Conservation (phyloP, 2,797 vertebrate species). For the Malurus leucopterus region DNA sequence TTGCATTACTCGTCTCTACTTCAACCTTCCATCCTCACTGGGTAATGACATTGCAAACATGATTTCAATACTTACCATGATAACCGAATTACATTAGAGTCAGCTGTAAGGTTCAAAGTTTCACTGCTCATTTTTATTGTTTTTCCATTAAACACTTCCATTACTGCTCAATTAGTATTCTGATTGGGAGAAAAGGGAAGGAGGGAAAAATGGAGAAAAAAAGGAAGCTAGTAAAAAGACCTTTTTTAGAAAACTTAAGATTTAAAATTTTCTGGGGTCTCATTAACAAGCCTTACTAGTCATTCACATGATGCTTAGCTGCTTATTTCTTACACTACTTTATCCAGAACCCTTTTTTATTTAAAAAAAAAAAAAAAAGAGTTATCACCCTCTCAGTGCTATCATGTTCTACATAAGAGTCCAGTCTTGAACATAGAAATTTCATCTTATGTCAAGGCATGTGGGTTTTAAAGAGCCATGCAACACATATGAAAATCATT, state of each 20-base stretch:
- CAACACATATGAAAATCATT: neutral
- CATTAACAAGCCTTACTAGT: neutral
- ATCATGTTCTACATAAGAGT: neutral
- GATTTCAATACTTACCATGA: neutral
- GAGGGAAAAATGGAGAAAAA: rapidly evolving
- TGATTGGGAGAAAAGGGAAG: neutral
- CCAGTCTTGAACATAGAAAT: neutral
- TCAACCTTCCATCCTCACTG: neutral
- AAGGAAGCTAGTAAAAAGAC: neutral
- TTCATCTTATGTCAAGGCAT: neutral
- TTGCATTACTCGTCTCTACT: neutral
- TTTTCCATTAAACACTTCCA: constrained; percentile 11
- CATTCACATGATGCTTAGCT: neutral
- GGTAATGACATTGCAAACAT: neutral
- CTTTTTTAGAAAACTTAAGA: neutral
- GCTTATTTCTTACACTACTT: neutral
- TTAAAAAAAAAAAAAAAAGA: neutral
- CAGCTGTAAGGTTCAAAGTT: constrained; percentile 11
- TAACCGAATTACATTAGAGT: neutral
- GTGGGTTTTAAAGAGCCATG: neutral
- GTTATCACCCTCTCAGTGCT: neutral
- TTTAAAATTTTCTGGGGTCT: neutral
- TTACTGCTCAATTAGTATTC: neutral
- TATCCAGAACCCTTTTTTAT: neutral
- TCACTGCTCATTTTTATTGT: constrained; percentile 19